These are phyloP conservation scores for Enteromius unitaeniatus DNA, from an alignment of 2,797 vertebrate species.

Conservation along the genomic window DNA sequence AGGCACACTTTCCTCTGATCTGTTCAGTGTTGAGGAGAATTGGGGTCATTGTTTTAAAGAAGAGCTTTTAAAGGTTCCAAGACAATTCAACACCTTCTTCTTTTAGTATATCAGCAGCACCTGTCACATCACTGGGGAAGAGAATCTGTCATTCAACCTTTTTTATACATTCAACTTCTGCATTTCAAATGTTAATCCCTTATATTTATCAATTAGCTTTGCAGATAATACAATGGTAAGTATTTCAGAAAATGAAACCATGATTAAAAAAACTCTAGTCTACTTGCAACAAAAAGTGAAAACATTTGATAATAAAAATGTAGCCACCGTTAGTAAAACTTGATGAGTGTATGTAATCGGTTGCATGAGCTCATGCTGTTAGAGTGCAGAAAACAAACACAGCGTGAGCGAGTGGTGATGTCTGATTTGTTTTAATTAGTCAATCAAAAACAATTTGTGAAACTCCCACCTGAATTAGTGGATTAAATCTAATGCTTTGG, in stretches of 20 bases:
- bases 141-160: not conserved
- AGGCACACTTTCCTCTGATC: slow-evolving; percentile 72
- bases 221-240: not conserved
- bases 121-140: slow-evolving; percentile 5
- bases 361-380: no score
- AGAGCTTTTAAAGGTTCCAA: slow-evolving; percentile 28
- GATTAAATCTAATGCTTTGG: not conserved
- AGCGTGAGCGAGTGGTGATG: not conserved
- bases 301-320: not conserved
- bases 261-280: not conserved
- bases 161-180: not conserved
- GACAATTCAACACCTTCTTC: slow-evolving; percentile 18
- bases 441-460: not conserved
- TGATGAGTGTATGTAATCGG: not conserved
- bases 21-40: slow-evolving; percentile 45
- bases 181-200: not conserved
- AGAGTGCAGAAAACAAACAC: not conserved
- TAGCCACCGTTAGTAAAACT: not conserved
- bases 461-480: not conserved
- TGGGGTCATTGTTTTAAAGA: slow-evolving; percentile 22
- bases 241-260: not conserved
- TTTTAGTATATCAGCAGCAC: slow-evolving; percentile 9
- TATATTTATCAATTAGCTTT: not conserved
- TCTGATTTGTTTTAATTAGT: not conserved
- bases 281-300: not conserved